These are phyloP conservation scores for Notamacropus eugenii DNA, from an alignment of 2,797 vertebrate species.

Conservation along the genomic window DNA sequence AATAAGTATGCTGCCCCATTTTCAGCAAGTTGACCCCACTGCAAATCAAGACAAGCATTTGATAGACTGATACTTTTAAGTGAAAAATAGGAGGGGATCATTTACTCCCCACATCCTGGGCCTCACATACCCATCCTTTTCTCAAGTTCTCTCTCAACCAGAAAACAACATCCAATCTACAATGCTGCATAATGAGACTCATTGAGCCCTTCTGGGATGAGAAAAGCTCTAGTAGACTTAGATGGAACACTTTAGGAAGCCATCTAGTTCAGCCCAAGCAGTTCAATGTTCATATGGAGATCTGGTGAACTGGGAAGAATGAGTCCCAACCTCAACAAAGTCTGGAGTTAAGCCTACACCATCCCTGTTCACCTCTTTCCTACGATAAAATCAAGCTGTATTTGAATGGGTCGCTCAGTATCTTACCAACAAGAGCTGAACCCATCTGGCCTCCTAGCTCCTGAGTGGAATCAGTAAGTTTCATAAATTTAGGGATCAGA, in stretches of 20 bases:
- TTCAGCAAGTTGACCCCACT: background rate
- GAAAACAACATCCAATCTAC: background rate
- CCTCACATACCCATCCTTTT: background rate
- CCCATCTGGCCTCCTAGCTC: background rate
- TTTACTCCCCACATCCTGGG: background rate
- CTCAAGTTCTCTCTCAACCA: background rate
- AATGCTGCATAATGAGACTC: background rate
- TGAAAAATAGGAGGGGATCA: background rate
- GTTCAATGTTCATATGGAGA: background rate
- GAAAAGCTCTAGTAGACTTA: background rate
- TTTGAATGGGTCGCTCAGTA: background rate
- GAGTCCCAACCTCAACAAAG: background rate
- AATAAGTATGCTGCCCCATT: background rate
- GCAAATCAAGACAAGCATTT: background rate
- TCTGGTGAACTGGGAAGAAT: background rate
- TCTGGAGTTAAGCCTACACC: background rate
- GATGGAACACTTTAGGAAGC: background rate
- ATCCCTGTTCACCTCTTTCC: background rate
- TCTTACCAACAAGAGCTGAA: background rate
- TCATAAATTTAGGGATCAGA: background rate
- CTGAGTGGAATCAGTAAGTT: background rate
- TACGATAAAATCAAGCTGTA: background rate
- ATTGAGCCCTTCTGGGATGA: background rate
- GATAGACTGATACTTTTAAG: background rate
- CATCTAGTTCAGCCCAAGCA: background rate